A percentile compares a stretch with the other conserved stretches of the same genome.
Evolutionary conservation across 2,797 vertebrate species (phyloP).

Genomic region (Synaphobranchus kaupii): DNA sequence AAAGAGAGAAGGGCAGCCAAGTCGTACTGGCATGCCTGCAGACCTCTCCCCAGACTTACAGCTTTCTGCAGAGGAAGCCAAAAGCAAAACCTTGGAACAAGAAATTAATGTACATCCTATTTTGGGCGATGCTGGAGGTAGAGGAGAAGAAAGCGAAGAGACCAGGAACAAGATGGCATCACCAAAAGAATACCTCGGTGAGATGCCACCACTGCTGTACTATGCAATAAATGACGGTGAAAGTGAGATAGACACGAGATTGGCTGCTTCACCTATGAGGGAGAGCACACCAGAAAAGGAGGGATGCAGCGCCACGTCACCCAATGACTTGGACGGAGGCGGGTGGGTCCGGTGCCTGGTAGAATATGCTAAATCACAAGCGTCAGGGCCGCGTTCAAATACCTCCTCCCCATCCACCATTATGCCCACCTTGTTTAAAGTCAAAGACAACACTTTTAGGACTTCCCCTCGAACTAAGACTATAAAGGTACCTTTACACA

Average conservation of each 20-base stretch:
- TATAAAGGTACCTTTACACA: slow-evolving; percentile 72
- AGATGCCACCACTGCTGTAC: slow-evolving; percentile 50
- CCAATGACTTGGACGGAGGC: slow-evolving; percentile 55
- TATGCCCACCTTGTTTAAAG: slow-evolving; percentile 81
- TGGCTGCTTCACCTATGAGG: slow-evolving; percentile 42
- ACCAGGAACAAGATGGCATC: slow-evolving; percentile 45
- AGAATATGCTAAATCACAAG: slow-evolving; percentile 45
- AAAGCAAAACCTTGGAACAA: slow-evolving; percentile 56
- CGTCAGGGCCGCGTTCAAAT: slow-evolving; percentile 50
- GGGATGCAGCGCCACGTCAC: slow-evolving; percentile 35
- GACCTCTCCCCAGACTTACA: slow-evolving; percentile 76
- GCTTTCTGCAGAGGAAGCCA: slow-evolving; percentile 67
- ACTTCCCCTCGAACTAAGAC: slow-evolving; percentile 73
- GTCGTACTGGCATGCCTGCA: slow-evolving; percentile 72
- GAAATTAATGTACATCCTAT: slow-evolving; percentile 63
- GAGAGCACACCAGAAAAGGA: slow-evolving; percentile 1
- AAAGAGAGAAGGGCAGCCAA: slow-evolving; percentile 46
- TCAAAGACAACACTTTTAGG: slow-evolving; percentile 88
- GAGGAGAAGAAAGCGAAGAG: slow-evolving; percentile 37
- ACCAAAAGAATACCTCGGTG: slow-evolving; percentile 45
- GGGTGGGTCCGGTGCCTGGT: slow-evolving; percentile 46
- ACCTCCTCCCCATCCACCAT: slow-evolving; percentile 63
- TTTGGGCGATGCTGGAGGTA: slow-evolving; percentile 60
- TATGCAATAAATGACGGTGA: slow-evolving; percentile 59
- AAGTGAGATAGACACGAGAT: slow-evolving; percentile 41